phyloP scores from a whole-genome alignment of 2,113 vertebrate genomes.

The Monopterus albus region DNA sequence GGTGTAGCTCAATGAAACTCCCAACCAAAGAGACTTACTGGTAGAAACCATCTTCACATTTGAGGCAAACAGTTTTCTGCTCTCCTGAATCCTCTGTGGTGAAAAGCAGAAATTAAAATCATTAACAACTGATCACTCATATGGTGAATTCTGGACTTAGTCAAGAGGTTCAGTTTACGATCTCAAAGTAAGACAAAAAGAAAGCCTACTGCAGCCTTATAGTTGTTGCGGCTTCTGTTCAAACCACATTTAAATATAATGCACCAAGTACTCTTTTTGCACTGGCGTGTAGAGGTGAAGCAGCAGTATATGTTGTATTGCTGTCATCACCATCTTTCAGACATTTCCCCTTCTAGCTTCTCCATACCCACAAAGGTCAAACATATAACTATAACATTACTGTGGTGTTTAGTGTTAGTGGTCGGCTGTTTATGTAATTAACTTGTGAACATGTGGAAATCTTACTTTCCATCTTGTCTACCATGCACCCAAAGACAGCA shows the following conservation, averaged over 20 bases:
- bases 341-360: not conserved
- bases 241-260: not conserved
- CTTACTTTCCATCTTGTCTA: not conserved
- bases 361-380: too few relatives aligned
- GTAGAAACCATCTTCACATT: constrained; percentile 77
- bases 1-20: not conserved
- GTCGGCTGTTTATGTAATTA: not conserved
- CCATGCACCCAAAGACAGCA: not conserved
- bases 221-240: not conserved
- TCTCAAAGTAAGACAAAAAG: not conserved
- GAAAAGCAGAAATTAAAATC: constrained; percentile 22
- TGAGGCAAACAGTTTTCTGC: constrained; percentile 63
- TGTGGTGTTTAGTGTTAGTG: too few relatives aligned
- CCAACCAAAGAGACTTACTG: constrained; percentile 62
- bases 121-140: not conserved
- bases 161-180: not conserved
- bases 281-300: not conserved
- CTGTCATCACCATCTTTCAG: not conserved
- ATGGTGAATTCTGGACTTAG: not conserved
- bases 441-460: not conserved
- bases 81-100: constrained; percentile 56
- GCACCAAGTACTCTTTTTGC: not conserved
- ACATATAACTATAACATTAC: not conserved
- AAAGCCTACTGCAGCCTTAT: not conserved
- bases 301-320: not conserved